phyloP scores from a whole-genome alignment of 1,140 invertebrate species.

The Leguminivora glycinivorella region DNA sequence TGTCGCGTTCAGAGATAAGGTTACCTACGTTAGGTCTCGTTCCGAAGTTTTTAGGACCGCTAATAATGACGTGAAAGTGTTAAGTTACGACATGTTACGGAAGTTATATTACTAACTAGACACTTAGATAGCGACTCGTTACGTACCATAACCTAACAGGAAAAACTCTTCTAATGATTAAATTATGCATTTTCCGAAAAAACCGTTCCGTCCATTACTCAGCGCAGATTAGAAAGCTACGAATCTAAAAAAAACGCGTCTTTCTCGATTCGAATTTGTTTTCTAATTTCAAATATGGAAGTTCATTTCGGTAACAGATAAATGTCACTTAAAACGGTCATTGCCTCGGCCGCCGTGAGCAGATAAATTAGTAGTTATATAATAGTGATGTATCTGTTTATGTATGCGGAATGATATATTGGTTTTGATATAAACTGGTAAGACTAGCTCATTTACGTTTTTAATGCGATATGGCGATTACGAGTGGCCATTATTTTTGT shows the following conservation, averaged over 20 bases:
- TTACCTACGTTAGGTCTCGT: conserved; percentile 34
- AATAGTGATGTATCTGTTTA: conserved; percentile 48
- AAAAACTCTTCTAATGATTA: conserved; percentile 15
- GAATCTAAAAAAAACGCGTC: conserved; percentile 30
- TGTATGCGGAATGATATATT: conserved; percentile 59
- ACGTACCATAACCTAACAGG: conserved; percentile 33
- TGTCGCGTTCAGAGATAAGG: conserved; percentile 46
- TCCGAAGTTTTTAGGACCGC: conserved; percentile 49
- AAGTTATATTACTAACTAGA: conserved; percentile 33
- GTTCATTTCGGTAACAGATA: conserved; percentile 48
- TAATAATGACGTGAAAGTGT: conserved; percentile 43
- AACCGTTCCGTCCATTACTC: conserved; percentile 3
- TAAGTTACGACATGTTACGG: conserved; percentile 40
- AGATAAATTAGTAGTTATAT: conserved; percentile 70
- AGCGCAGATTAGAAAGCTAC: conserved; percentile 3
- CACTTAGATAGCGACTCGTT: conserved; percentile 45
- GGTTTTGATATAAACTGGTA: conserved; percentile 49
- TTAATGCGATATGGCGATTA: conserved; percentile 64
- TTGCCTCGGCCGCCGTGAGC: conserved; percentile 50
- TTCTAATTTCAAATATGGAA: conserved; percentile 37
- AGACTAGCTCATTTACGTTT: conserved; percentile 52
- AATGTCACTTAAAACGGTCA: conserved; percentile 64
- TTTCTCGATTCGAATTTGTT: conserved; percentile 30
- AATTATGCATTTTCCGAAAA: conserved; percentile 12
- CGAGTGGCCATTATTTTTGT: conserved; percentile 52